Evolutionary conservation across 1,140 invertebrate species (phyloP).

Genomic region (Bombus superbus): DNA sequence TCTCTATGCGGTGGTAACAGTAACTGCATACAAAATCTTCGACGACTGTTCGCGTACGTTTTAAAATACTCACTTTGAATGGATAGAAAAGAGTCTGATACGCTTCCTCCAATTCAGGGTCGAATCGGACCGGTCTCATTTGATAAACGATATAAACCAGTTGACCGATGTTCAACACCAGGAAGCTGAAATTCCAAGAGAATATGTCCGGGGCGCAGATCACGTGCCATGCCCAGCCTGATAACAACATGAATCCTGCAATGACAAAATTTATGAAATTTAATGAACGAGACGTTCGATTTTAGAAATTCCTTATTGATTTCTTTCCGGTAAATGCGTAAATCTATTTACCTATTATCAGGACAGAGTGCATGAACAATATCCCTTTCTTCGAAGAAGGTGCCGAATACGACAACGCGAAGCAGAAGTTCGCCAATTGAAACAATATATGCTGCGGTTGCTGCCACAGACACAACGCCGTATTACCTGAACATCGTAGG

Average conservation of each 20-base stretch:
- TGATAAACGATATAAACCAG: slow-evolving; percentile 92
- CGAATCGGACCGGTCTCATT: slow-evolving; percentile 92
- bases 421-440: slow-evolving; percentile 90
- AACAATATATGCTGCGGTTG: slow-evolving; percentile 82
- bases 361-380: slow-evolving; percentile 90
- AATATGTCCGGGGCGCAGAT: slow-evolving; percentile 95
- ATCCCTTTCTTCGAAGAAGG: slow-evolving; percentile 90
- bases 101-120: slow-evolving; percentile 92
- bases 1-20: no score
- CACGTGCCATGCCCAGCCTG: slow-evolving; percentile 94
- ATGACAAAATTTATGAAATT: slow-evolving; percentile 33
- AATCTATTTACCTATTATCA: slow-evolving; percentile 87
- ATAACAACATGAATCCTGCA: slow-evolving; percentile 91
- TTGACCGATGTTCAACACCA: slow-evolving; percentile 92
- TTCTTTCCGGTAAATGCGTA: neutral
- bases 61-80: slow-evolving; percentile 87
- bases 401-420: slow-evolving; percentile 90
- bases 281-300: neutral
- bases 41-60: no score
- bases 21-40: neutral
- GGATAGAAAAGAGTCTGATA: slow-evolving; percentile 92
- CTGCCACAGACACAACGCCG: slow-evolving; percentile 79
- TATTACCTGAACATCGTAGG: slow-evolving; percentile 66
- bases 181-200: slow-evolving; percentile 94
- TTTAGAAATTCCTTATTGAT: neutral